Conservation (phyloP, 2,113 vertebrate species). For the Mellivora capensis region DNA sequence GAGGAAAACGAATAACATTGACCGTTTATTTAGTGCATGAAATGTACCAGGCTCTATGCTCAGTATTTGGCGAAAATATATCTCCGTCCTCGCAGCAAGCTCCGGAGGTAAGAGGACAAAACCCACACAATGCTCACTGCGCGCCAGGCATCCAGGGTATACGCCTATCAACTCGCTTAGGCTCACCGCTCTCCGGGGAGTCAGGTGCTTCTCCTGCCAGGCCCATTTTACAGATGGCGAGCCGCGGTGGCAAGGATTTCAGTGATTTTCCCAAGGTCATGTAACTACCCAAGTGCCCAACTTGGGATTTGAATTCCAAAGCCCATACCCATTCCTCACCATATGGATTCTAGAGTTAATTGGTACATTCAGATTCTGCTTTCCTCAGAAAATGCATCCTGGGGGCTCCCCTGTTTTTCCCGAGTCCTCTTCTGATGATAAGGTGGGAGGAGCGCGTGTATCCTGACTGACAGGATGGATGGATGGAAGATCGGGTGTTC, state of each 20-base stretch:
- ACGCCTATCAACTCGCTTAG: rapidly evolving
- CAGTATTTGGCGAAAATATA: rapidly evolving
- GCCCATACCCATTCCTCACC: too few species aligned
- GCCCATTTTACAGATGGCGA: neutral
- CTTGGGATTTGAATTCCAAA: neutral
- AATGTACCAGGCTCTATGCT: rapidly evolving
- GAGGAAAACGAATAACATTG: rapidly evolving
- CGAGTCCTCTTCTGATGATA: neutral
- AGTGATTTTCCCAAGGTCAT: neutral
- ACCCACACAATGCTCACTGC: rapidly evolving
- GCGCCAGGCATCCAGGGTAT: rapidly evolving
- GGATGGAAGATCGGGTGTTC: neutral
- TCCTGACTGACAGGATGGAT: neutral
- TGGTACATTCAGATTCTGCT: neutral
- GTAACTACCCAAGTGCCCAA: neutral
- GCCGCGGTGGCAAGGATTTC: too few species aligned
- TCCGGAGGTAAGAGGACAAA: neutral
- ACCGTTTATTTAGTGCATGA: rapidly evolving
- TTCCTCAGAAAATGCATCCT: neutral
- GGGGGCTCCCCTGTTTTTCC: too few species aligned
- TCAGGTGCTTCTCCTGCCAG: rapidly evolving
- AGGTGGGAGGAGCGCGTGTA: neutral
- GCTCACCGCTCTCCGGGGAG: neutral
- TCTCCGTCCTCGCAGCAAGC: too few species aligned
- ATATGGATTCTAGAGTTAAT: rapidly evolving